These are phyloP conservation scores for Liposcelis brunnea DNA, from an alignment of 2,888 invertebrate species.

Conservation along the genomic window DNA sequence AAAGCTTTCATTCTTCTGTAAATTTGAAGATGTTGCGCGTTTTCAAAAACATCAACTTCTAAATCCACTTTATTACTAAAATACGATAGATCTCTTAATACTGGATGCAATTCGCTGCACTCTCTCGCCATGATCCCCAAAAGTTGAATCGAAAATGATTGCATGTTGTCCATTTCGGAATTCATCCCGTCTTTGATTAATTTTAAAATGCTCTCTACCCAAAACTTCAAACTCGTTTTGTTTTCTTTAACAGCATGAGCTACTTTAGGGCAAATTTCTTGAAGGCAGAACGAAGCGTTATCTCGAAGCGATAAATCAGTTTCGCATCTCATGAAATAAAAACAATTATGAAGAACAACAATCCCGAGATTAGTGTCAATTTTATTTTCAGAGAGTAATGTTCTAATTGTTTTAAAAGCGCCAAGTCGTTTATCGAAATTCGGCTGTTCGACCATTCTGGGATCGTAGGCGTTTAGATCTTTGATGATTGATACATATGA, in stretches of 20 bases:
- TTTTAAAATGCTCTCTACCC: constrained; percentile 54
- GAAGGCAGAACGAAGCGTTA: constrained; percentile 55
- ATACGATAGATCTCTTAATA: constrained; percentile 50
- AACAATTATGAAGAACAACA: constrained; percentile 65
- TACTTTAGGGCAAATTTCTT: constrained; percentile 46
- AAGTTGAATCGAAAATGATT: constrained; percentile 62
- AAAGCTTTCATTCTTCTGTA: constrained; percentile 67
- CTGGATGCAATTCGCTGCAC: constrained; percentile 49
- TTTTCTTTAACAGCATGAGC: constrained; percentile 29
- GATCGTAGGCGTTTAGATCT: constrained; percentile 75
- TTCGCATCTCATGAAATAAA: constrained; percentile 50
- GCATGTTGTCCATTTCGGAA: constrained; percentile 49
- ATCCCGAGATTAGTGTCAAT: constrained; percentile 48
- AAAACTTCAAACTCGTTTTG: constrained; percentile 39
- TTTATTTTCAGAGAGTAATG: constrained; percentile 27
- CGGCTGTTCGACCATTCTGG: constrained; percentile 82
- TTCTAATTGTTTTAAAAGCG: constrained; percentile 52
- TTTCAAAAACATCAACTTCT: constrained; percentile 90
- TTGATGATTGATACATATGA: constrained; percentile 36
- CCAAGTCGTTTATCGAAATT: constrained; percentile 69
- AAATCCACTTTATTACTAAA: constrained; percentile 51
- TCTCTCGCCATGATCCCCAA: constrained; percentile 47
- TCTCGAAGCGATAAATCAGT: constrained; percentile 73
- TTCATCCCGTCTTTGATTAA: constrained; percentile 55
- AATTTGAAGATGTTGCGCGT: constrained; percentile 71